Conservation (phyloP, 2,113 vertebrate species). For the Poeciliopsis prolifica region DNA sequence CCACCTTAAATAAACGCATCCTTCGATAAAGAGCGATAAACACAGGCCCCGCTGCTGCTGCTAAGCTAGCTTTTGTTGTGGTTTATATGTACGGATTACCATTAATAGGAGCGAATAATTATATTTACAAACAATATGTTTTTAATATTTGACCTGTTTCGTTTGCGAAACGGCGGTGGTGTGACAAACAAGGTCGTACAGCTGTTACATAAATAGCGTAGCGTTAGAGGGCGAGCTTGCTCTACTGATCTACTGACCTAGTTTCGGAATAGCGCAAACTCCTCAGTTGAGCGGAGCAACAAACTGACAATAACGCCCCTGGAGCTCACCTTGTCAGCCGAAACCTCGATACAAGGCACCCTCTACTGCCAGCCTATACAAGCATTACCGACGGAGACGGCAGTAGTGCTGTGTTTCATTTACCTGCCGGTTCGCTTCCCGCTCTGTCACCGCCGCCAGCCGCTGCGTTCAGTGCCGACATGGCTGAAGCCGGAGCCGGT, state of each 20-base stretch:
- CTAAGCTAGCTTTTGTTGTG: constrained; percentile 44
- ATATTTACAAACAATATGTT: neutral
- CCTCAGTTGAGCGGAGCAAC: constrained; percentile 5
- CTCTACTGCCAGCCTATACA: accelerated
- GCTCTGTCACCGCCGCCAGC: constrained; percentile 78
- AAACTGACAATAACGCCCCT: constrained; percentile 19
- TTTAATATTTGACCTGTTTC: neutral
- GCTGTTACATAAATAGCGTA: constrained; percentile 52
- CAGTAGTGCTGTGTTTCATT: neutral
- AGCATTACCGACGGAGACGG: neutral
- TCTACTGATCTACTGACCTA: constrained; percentile 87
- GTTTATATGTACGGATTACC: neutral
- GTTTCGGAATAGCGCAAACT: constrained; percentile 72
- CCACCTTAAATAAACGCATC: neutral
- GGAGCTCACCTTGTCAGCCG: neutral
- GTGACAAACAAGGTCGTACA: constrained; percentile 1
- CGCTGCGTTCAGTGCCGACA: constrained; percentile 78
- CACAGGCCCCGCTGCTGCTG: constrained; percentile 49
- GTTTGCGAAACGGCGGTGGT: neutral
- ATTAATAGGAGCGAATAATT: neutral
- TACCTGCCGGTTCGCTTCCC: constrained; percentile 73
- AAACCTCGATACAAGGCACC: neutral
- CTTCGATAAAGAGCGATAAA: constrained; percentile 6
- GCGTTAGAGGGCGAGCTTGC: constrained; percentile 62
- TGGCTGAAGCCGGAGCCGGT: constrained; percentile 80